These are phyloP conservation scores for Willisornis vidua DNA, from an alignment of 2,113 vertebrate genomes.

Conservation along the genomic window DNA sequence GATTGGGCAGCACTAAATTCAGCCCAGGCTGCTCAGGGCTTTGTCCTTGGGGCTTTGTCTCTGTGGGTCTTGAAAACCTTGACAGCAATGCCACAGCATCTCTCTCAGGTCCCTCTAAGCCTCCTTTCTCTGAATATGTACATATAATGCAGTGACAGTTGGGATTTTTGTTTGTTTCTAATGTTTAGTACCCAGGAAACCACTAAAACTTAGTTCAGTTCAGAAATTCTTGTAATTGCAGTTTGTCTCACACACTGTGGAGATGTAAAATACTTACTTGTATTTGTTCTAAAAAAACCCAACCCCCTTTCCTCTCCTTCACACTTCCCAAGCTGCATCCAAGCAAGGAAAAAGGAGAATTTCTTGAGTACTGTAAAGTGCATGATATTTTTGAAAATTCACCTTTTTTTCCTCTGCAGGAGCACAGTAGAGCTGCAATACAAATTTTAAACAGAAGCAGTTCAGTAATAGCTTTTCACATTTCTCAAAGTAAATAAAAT, in stretches of 20 bases:
- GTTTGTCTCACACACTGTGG: not conserved
- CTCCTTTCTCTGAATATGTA: not conserved
- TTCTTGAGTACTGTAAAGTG: not conserved
- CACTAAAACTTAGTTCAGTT: not conserved
- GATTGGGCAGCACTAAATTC: not conserved
- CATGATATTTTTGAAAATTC: not conserved
- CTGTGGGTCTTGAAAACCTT: not conserved
- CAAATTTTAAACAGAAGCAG: not conserved
- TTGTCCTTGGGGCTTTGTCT: not conserved
- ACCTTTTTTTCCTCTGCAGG: not conserved
- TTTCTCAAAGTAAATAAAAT: conserved; percentile 24
- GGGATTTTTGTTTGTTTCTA: not conserved
- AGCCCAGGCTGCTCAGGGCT: not conserved
- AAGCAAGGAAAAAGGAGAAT: not conserved
- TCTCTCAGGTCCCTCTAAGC: not conserved
- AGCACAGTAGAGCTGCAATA: not conserved
- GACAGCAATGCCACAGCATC: not conserved
- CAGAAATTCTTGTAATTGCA: not conserved
- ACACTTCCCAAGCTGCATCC: not conserved
- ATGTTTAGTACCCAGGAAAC: not conserved
- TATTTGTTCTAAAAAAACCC: not conserved
- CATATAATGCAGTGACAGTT: not conserved
- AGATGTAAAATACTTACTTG: not conserved
- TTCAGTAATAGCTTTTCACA: not conserved
- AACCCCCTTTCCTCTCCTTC: not conserved